Evolutionary conservation across 1,140 invertebrate species (phyloP).

Genomic region (Brachionus sp.): DNA sequence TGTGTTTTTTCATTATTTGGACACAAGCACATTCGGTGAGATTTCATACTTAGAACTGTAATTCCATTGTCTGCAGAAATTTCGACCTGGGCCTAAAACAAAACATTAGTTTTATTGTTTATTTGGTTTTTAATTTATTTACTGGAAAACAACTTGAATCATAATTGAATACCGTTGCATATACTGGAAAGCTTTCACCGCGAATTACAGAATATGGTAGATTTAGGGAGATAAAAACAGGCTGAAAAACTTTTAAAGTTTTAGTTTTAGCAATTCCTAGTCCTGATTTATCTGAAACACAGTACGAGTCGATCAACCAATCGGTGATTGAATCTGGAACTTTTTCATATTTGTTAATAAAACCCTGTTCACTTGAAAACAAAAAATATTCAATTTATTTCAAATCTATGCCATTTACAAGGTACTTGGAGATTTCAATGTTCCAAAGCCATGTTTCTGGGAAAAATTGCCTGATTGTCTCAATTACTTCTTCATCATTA

Average conservation of each 20-base stretch:
- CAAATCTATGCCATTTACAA: not conserved
- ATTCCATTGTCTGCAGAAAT: not conserved
- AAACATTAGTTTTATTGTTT: not conserved
- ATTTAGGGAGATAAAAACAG: conserved; percentile 79
- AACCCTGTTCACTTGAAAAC: conserved; percentile 59
- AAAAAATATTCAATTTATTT: not conserved
- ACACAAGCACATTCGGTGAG: not conserved
- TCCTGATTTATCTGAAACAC: conserved; percentile 75
- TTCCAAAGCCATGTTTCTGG: conserved; percentile 42
- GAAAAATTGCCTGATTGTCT: conserved; percentile 9
- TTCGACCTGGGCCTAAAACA: not conserved
- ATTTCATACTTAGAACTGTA: not conserved
- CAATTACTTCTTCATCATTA: not conserved
- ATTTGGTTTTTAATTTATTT: not conserved
- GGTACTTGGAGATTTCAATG: not conserved
- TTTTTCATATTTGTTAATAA: conserved; percentile 59
- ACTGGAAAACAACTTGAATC: conserved; percentile 68
- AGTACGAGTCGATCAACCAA: conserved; percentile 89
- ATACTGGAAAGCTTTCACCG: conserved; percentile 82
- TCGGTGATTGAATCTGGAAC: conserved; percentile 86
- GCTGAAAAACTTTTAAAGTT: conserved; percentile 73
- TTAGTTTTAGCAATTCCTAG: conserved; percentile 73
- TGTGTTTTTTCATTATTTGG: conserved; percentile 15
- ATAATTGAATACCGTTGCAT: conserved; percentile 89
- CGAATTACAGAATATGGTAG: conserved; percentile 83